Evolutionary conservation across 2,113 vertebrate genomes (phyloP), one percentile per base, ranked within the genome.

Genomic region (Larimichthys crocea): DNA sequence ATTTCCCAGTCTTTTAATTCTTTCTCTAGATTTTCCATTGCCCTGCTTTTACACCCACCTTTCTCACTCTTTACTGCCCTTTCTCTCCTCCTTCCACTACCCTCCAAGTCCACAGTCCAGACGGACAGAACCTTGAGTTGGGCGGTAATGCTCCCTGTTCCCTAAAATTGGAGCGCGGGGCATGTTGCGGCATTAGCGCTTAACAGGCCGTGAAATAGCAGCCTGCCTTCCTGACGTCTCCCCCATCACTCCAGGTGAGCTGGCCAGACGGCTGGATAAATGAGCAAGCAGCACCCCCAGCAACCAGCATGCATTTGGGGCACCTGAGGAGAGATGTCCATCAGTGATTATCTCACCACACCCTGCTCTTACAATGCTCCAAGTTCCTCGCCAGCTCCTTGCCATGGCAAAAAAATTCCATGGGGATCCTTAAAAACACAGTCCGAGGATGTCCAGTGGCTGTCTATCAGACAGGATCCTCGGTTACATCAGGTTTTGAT

Each of bases 161-260:
- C 91, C 94, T 94, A 94, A 94, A 94, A 95, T 94, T 93, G 92
- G 93, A 94, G 94, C 91, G 68, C 88, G 70, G 92, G 92, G 91
- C 92, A 90, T 95, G 96, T 97, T 96, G 95, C 93, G 74, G 94
- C 95, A 95, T 97, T 96, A 96, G 95, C 93, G 95, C 94, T 96
- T 97, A 98, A 97, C 96, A 96, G 97, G 96, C 96, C 96, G 96
- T 97, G 97, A 97, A 98, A 97, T 97, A 96, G 95, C 95, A 95
- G 95, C 94, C 96, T 95, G 96, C 96, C 96, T 95, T 87, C 88
- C 90, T 95, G 96, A 96, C 94, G 86, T 94, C 89, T 95, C 93
- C 94, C 91, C 93, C 95, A 96, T 96, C 96, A 93, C 94, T 96
- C 94, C 95, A 93, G 95, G 93, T 67, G 92, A 94, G 95, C 92